A percentile compares a stretch with the other conserved stretches of the same genome.
These are phyloP conservation scores for Characodon lateralis DNA, from an alignment of 2,797 vertebrate genomes.

Conservation along the genomic window DNA sequence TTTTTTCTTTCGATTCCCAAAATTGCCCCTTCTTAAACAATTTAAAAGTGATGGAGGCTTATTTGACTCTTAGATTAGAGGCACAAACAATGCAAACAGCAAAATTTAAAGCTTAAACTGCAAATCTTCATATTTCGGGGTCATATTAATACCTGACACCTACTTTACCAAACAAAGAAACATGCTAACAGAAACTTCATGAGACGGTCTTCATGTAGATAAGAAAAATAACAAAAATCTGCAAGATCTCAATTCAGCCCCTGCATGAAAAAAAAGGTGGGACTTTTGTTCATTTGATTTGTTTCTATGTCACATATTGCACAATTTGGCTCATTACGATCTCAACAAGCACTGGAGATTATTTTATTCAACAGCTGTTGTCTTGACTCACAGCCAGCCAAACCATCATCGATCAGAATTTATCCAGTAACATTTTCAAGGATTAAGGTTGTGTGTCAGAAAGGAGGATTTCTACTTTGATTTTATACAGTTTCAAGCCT, in stretches of 20 bases:
- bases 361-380: constrained; percentile 12
- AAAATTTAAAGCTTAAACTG: too few species aligned
- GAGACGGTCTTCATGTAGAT: not conserved
- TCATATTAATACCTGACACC: too few species aligned
- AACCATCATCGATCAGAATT: constrained; percentile 17
- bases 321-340: not conserved
- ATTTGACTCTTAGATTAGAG: not conserved
- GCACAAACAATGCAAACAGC: not conserved
- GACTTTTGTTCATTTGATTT: not conserved
- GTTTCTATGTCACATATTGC: constrained; percentile 6
- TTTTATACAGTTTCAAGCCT: constrained; percentile 49
- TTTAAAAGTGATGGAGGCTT: not conserved
- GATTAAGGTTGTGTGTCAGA: constrained; percentile 39
- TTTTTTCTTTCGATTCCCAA: not conserved
- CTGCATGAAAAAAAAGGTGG: not conserved
- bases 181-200: not conserved
- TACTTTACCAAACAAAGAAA: not conserved
- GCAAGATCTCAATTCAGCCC: not conserved
- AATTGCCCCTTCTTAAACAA: not conserved
- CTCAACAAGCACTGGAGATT: not conserved
- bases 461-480: constrained; percentile 37
- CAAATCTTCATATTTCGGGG: too few species aligned
- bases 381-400: not conserved
- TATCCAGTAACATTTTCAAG: constrained; percentile 21
- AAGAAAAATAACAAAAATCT: not conserved